A percentile compares a stretch with the other conserved stretches of the same genome.
Evolutionary conservation across 2,888 invertebrate genomes (phyloP).

Genomic region (Hyalella azteca): DNA sequence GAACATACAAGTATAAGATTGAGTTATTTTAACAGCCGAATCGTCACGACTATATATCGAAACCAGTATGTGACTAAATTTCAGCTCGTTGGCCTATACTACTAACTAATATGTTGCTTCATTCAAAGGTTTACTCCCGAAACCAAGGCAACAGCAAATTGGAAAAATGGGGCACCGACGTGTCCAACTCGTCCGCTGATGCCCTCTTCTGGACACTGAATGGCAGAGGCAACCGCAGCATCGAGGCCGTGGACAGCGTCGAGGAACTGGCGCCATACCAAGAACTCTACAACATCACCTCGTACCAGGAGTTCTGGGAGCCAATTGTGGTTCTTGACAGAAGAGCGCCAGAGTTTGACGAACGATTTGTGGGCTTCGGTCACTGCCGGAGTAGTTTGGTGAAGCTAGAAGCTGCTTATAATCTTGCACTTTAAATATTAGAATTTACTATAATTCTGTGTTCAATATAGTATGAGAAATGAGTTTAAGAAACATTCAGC

Average conservation of each 20-base stretch:
- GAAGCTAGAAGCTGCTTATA: constrained; percentile 10
- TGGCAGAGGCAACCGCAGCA: not conserved
- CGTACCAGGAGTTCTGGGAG: constrained; percentile 54
- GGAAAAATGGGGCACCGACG: constrained; percentile 59
- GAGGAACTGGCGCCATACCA: not conserved
- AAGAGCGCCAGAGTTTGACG: constrained; percentile 60
- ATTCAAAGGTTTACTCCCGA: constrained; percentile 57
- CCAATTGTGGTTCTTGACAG: constrained; percentile 43
- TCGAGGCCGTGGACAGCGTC: not conserved
- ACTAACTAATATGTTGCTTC: no score
- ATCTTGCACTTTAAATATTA: no score
- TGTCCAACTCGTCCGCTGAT: constrained; percentile 35
- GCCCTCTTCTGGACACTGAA: constrained; percentile 6
- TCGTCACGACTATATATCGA: no score
- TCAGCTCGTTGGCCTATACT: no score
- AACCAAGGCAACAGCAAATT: constrained; percentile 61
- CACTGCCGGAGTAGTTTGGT: constrained; percentile 61
- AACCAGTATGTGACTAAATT: no score
- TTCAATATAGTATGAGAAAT: no score
- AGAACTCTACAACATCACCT: constrained; percentile 45
- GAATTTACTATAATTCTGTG: no score
- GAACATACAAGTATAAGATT: no score
- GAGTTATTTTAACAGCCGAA: no score
- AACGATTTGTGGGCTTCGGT: constrained; percentile 61
- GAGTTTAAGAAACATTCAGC: no score